phyloP scores from a whole-genome alignment of 2,888 invertebrate genomes.

The Gymnosoma rotundatum region DNA sequence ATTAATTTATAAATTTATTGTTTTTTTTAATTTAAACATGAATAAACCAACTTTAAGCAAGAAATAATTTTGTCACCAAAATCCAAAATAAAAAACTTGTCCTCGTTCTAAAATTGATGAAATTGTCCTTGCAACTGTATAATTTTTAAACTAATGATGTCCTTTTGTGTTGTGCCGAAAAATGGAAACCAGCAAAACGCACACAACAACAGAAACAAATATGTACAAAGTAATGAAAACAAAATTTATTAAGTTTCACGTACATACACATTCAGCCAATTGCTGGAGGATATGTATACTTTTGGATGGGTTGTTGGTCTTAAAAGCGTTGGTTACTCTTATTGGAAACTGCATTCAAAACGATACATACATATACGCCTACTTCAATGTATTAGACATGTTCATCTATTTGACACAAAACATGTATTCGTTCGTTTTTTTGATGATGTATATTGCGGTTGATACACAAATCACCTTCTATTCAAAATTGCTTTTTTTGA shows the following conservation, averaged over 20 bases:
- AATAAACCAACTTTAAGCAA: not conserved
- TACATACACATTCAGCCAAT: not conserved
- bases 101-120: conserved; percentile 34
- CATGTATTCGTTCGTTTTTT: too few species aligned
- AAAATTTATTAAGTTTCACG: too few species aligned
- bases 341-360: not conserved
- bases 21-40: too few species aligned
- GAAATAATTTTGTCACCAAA: not conserved
- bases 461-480: too few species aligned
- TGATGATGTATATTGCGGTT: too few species aligned
- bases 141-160: conserved; percentile 6
- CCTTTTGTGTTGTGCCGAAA: not conserved
- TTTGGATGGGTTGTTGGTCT: not conserved
- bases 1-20: too few species aligned
- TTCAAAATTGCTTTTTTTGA: too few species aligned
- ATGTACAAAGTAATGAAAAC: conserved; percentile 1
- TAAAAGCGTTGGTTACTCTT: not conserved
- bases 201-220: not conserved
- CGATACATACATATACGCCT: too few species aligned
- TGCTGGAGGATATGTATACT: not conserved
- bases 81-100: conserved; percentile 20
- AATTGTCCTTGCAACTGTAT: conserved; percentile 45
- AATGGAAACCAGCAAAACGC: not conserved
- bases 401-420: too few species aligned
- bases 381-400: too few species aligned